phyloP scores from a whole-genome alignment of 2,113 vertebrate genomes.

The Brachyistius frenatus region DNA sequence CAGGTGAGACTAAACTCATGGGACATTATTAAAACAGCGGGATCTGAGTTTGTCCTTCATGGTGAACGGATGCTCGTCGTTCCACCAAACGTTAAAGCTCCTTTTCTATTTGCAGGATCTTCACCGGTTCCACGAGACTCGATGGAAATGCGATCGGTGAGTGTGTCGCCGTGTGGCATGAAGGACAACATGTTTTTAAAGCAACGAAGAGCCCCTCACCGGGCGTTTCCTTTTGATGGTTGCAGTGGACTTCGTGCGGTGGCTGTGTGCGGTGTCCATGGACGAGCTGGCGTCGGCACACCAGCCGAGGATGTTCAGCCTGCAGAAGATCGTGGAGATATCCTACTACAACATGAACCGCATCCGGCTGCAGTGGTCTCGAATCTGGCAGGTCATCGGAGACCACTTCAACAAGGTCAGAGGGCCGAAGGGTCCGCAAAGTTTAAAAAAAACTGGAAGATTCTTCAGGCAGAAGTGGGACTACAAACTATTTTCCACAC shows the following conservation, averaged over 20 bases:
- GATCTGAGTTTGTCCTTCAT: not conserved
- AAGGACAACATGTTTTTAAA: too few relatives aligned
- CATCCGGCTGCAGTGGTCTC: slow-evolving; percentile 97
- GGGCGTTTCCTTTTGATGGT: not conserved
- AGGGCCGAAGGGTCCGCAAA: not conserved
- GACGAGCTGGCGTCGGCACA: slow-evolving; percentile 95
- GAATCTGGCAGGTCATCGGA: slow-evolving; percentile 98
- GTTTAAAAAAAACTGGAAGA: too few relatives aligned
- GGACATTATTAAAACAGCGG: not conserved
- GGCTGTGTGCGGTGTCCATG: slow-evolving; percentile 98
- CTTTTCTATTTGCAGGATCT: slow-evolving; percentile 88
- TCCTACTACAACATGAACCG: slow-evolving; percentile 99
- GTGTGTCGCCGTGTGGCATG: slow-evolving; percentile 42
- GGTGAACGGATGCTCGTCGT: not conserved
- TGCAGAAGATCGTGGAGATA: slow-evolving; percentile 99
- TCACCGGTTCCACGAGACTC: slow-evolving; percentile 95
- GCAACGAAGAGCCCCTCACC: not conserved
- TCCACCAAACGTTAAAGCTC: slow-evolving; percentile 2
- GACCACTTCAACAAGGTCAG: slow-evolving; percentile 98
- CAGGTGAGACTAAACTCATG: slow-evolving; percentile 81
- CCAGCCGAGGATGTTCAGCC: slow-evolving; percentile 97
- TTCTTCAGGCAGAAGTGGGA: too few relatives aligned
- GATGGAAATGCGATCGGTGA: slow-evolving; percentile 97
- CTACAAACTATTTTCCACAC: too few relatives aligned
- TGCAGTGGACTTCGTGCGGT: slow-evolving; percentile 97